Percentiles rank a stretch among this genome's conserved stretches.
Evolutionary conservation across 2,888 invertebrate species (phyloP).

Genomic region (Lochmaea capreae): DNA sequence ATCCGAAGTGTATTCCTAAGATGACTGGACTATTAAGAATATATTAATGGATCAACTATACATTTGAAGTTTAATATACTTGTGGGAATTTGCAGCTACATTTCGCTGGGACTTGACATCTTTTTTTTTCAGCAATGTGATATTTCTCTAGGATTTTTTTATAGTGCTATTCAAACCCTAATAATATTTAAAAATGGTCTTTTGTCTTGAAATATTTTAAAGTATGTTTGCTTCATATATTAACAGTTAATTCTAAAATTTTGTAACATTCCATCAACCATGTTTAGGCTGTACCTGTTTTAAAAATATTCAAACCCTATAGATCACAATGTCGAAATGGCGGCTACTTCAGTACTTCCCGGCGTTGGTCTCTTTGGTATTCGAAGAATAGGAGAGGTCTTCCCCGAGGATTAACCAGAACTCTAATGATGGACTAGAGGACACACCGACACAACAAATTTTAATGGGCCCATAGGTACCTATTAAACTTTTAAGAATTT

Average conservation of each 20-base stretch:
- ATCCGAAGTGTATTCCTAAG: too few species aligned
- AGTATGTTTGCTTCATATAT: background rate
- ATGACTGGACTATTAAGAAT: too few species aligned
- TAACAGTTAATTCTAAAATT: background rate
- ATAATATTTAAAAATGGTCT: background rate
- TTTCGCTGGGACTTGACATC: too few species aligned
- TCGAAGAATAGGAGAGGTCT: constrained; percentile 23
- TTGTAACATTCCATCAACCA: constrained; percentile 1
- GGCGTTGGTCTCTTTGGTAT: constrained; percentile 18
- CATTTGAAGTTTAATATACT: too few species aligned
- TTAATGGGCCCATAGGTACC: constrained; percentile 37
- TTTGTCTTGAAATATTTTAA: background rate
- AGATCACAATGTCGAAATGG: constrained; percentile 25
- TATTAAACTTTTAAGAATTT: constrained; percentile 33
- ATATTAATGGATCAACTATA: too few species aligned
- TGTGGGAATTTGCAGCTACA: too few species aligned
- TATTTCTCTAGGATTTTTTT: too few species aligned
- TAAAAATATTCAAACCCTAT: constrained; percentile 32
- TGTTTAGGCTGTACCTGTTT: constrained; percentile 21
- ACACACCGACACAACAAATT: constrained; percentile 20
- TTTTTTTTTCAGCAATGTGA: too few species aligned
- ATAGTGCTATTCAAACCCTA: too few species aligned
- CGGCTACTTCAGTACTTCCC: constrained; percentile 23
- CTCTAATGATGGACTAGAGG: constrained; percentile 17
- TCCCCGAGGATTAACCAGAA: constrained; percentile 13